These are phyloP conservation scores for Peromyscus leucopus DNA, from an alignment of 2,113 vertebrate species.

Conservation along the genomic window DNA sequence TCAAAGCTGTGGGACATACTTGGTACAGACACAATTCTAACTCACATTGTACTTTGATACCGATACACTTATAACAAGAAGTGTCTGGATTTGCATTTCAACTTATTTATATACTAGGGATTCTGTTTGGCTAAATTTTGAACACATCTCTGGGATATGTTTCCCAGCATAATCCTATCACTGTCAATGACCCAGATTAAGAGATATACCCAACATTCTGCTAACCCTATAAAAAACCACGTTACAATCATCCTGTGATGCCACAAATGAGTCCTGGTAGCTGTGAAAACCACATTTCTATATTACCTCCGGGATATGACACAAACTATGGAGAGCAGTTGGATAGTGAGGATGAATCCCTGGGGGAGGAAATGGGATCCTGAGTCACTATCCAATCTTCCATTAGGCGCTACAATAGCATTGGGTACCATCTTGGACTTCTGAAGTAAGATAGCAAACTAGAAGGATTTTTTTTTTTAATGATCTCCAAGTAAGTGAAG, in stretches of 20 bases:
- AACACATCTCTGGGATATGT: neutral
- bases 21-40: conserved; percentile 33
- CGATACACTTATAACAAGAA: neutral
- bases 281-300: neutral
- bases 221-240: neutral
- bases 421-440: neutral
- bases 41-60: neutral
- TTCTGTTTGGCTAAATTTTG: conserved; percentile 19
- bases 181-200: neutral
- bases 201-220: neutral
- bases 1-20: neutral
- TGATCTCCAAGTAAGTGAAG: neutral
- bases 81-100: conserved; percentile 34
- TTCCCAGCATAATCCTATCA: neutral
- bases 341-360: neutral
- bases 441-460: neutral
- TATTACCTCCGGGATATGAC: neutral
- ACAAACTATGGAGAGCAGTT: neutral
- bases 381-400: neutral
- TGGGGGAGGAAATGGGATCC: neutral
- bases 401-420: neutral
- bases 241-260: neutral
- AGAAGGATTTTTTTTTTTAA: neutral
- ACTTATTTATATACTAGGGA: neutral
- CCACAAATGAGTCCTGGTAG: neutral